phyloP scores from a whole-genome alignment of 2,888 invertebrate species.

The Ectemnius cavifrons region DNA sequence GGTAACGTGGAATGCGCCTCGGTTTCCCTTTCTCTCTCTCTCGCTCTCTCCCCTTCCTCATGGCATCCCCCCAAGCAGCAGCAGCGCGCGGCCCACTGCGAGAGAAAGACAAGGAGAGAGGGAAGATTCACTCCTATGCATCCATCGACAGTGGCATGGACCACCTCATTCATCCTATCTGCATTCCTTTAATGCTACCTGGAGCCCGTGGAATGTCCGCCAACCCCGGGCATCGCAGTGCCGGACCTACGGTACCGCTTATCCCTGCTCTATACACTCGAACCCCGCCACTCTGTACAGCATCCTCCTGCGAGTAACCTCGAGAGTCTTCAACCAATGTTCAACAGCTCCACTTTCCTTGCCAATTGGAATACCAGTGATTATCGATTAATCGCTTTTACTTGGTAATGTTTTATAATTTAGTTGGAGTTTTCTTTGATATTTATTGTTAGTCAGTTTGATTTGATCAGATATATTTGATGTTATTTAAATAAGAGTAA shows the following conservation, averaged over 20 bases:
- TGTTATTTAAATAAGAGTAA: too few relatives aligned
- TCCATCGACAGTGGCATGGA: slow-evolving; percentile 70
- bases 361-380: too few relatives aligned
- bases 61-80: slow-evolving; percentile 2
- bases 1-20: slow-evolving; percentile 68
- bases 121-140: slow-evolving; percentile 58
- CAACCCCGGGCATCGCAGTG: slow-evolving; percentile 51
- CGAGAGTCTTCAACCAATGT: background rate
- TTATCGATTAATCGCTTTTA: too few relatives aligned
- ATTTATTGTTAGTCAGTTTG: too few relatives aligned
- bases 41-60: slow-evolving; percentile 12
- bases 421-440: too few relatives aligned
- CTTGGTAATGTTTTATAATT: too few relatives aligned
- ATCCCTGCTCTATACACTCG: slow-evolving; percentile 33
- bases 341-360: slow-evolving; percentile 11
- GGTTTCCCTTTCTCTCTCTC: slow-evolving; percentile 53
- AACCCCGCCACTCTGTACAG: background rate
- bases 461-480: too few relatives aligned
- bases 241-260: slow-evolving; percentile 61
- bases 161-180: slow-evolving; percentile 77
- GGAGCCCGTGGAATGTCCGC: slow-evolving; percentile 72
- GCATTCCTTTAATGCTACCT: slow-evolving; percentile 76
- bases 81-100: background rate
- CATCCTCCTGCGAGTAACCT: slow-evolving; percentile 12
- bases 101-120: slow-evolving; percentile 15